phyloP scores from a whole-genome alignment of 1,140 invertebrate species.

The Amyelois transitella region DNA sequence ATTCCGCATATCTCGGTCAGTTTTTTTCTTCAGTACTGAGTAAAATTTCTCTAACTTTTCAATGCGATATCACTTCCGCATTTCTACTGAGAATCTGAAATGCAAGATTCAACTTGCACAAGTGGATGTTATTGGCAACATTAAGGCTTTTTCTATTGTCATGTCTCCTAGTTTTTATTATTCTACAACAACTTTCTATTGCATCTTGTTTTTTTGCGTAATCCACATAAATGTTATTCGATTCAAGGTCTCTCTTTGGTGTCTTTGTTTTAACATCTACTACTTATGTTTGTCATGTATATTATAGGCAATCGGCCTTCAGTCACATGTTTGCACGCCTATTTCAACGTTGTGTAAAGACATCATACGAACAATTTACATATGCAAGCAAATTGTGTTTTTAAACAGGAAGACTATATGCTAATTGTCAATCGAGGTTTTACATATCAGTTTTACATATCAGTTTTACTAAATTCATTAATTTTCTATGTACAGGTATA shows the following conservation, averaged over 20 bases:
- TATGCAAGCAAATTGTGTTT: slow-evolving; percentile 1
- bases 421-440: neutral
- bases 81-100: neutral
- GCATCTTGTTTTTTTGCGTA: neutral
- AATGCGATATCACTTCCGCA: neutral
- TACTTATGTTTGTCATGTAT: neutral
- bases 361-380: slow-evolving; percentile 8
- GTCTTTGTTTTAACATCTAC: neutral
- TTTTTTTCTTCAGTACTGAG: neutral
- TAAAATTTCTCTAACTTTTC: neutral
- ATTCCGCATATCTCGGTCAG: neutral
- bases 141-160: neutral
- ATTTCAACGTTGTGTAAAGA: slow-evolving; percentile 4
- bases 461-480: too few species aligned
- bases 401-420: slow-evolving; percentile 5
- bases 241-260: neutral
- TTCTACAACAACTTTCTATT: neutral
- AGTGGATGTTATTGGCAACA: neutral
- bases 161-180: neutral
- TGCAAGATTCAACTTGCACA: neutral
- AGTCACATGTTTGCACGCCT: slow-evolving; percentile 2
- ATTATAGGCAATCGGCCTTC: slow-evolving; percentile 3
- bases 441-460: neutral
- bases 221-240: neutral
- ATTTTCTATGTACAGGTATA: too few species aligned